Evolutionary conservation across 2,113 vertebrate species (phyloP).

Genomic region (Nymphicus hollandicus): DNA sequence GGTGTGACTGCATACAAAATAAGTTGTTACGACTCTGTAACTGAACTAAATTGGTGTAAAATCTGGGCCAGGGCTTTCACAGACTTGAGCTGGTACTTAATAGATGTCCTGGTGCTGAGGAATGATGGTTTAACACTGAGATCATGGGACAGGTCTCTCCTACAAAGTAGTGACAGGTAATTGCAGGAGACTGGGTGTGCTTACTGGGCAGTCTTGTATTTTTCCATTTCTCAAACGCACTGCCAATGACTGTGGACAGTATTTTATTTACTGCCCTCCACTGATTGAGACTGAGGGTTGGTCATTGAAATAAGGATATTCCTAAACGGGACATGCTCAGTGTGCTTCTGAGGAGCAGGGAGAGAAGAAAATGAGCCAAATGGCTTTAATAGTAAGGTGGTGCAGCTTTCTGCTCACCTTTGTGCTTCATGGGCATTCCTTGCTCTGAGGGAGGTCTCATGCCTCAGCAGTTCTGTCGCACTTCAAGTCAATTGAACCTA

Average conservation of each 20-base stretch:
- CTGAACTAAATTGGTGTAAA: neutral
- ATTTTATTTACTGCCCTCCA: neutral
- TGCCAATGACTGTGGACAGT: neutral
- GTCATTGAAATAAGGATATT: neutral
- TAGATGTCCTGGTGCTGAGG: neutral
- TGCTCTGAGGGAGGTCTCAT: neutral
- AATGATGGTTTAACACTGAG: neutral
- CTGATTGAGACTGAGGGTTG: neutral
- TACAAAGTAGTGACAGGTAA: neutral
- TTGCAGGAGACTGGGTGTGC: neutral
- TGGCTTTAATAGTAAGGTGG: neutral
- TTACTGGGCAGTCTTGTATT: neutral
- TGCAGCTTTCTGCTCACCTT: neutral
- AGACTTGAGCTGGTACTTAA: neutral
- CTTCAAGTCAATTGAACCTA: neutral
- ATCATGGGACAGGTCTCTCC: neutral
- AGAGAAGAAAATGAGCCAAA: neutral
- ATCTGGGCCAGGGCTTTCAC: neutral
- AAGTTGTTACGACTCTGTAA: neutral
- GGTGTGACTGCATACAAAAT: neutral
- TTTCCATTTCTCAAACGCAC: neutral
- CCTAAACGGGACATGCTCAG: fast-evolving
- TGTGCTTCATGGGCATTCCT: neutral
- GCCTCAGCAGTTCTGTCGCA: neutral
- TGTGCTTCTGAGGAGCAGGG: neutral